A percentile compares a stretch with the other conserved stretches of the same genome.
Conservation (phyloP, 2,888 invertebrate species). For the Noctuana brunneofusca region DNA sequence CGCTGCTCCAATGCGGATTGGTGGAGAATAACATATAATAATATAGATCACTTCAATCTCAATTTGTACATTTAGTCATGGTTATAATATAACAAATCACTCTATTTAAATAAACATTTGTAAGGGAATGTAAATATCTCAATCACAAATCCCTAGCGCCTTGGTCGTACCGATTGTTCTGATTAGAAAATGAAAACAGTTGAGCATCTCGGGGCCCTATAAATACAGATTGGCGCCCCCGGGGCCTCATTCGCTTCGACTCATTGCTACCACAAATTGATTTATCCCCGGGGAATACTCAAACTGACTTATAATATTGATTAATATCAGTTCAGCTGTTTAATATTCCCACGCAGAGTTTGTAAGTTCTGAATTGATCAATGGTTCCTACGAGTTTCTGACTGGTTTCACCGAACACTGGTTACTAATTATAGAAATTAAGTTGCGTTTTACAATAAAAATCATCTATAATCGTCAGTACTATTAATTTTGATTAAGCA, state of each 20-base stretch:
- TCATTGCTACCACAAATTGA: constrained; percentile 68
- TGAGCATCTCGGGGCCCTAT: constrained; percentile 59
- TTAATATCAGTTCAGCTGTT: constrained; percentile 36
- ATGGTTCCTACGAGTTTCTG: background rate
- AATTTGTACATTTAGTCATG: background rate
- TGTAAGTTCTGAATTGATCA: constrained; percentile 32
- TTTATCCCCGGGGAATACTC: constrained; percentile 67
- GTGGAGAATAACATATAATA: no score
- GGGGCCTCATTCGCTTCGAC: constrained; percentile 61
- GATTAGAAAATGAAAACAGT: constrained; percentile 62
- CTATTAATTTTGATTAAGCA: no score
- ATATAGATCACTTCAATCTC: no score
- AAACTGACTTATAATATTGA: constrained; percentile 40
- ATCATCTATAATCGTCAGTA: no score
- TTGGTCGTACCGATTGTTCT: constrained; percentile 37
- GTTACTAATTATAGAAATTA: background rate
- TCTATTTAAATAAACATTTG: background rate
- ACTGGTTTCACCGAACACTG: constrained; percentile 9
- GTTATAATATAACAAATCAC: background rate
- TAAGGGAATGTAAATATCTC: constrained; percentile 7
- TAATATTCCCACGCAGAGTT: constrained; percentile 34
- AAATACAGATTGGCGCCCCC: constrained; percentile 58
- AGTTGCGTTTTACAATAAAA: no score
- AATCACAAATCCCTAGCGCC: constrained; percentile 8
- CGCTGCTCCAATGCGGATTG: no score